Evolutionary conservation across 64 coral and sea anemone genomes (phyloP).

Genomic region (Porites australiensis): DNA sequence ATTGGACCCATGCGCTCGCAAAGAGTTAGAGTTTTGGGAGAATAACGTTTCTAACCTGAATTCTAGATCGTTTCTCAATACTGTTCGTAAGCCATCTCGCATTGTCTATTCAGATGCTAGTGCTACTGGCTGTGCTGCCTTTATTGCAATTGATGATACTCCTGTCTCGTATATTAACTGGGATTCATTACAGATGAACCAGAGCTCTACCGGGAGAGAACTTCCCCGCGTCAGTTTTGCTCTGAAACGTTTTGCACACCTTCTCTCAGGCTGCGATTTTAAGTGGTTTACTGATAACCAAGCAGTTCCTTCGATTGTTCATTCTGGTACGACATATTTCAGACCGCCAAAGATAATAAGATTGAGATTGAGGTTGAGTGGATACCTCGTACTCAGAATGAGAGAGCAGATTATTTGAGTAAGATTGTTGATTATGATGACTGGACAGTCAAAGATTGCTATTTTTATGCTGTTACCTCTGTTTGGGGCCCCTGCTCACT

Average conservation of each 20-base stretch:
- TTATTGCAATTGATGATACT: constrained; percentile 35
- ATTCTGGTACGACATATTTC: constrained; percentile 67
- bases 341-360: constrained; percentile 36
- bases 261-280: constrained; percentile 11
- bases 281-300: constrained; percentile 77
- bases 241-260: constrained; percentile 23
- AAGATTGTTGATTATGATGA: constrained; percentile 74
- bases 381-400: constrained; percentile 59
- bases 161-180: constrained; percentile 54
- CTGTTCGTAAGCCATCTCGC: constrained; percentile 3
- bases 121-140: constrained; percentile 46
- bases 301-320: constrained; percentile 53
- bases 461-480: neutral
- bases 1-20: neutral
- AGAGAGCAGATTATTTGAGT: constrained; percentile 65
- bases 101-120: constrained; percentile 74
- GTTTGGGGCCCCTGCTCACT: constrained; percentile 42
- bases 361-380: constrained; percentile 35
- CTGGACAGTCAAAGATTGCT: constrained; percentile 3
- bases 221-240: constrained; percentile 36
- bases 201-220: constrained; percentile 76
- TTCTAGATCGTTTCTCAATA: neutral
- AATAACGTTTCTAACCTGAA: constrained; percentile 30
- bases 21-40: constrained; percentile 57
- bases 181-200: constrained; percentile 42